phyloP scores from a whole-genome alignment of 2,797 vertebrate species.

The Eleutherodactylus coqui region DNA sequence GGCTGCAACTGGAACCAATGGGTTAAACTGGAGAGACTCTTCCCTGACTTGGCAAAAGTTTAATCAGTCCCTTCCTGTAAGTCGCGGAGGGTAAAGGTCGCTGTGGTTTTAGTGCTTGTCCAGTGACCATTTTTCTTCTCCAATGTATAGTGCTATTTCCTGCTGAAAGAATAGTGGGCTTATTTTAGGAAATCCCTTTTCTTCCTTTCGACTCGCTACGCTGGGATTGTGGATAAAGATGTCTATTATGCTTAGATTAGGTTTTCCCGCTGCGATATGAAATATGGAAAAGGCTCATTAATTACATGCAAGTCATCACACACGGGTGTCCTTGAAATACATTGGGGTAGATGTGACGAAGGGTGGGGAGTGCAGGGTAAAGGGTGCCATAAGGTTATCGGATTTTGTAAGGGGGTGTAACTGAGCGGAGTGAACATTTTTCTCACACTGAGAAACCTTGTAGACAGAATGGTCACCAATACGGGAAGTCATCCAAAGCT shows the following conservation, averaged over 20 bases:
- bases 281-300: neutral
- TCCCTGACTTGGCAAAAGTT: slow-evolving; percentile 33
- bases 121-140: slow-evolving; percentile 44
- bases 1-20: neutral
- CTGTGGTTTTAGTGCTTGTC: slow-evolving; percentile 17
- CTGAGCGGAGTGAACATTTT: neutral
- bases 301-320: neutral
- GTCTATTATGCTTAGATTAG: slow-evolving; percentile 42
- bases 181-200: slow-evolving; percentile 56
- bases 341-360: neutral
- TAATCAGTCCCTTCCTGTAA: slow-evolving; percentile 55
- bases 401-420: neutral
- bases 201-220: slow-evolving; percentile 37
- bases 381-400: neutral
- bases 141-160: slow-evolving; percentile 33
- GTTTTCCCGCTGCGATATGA: slow-evolving; percentile 25
- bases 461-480: neutral
- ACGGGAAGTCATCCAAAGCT: neutral
- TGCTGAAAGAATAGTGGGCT: slow-evolving; percentile 43
- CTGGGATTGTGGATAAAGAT: slow-evolving; percentile 9
- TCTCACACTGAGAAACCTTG: neutral
- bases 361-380: neutral
- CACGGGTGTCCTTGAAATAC: neutral
- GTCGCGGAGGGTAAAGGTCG: neutral
- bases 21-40: slow-evolving; percentile 9